Evolutionary conservation across 2,797 vertebrate genomes (phyloP).

Genomic region (Anguilla anguilla): DNA sequence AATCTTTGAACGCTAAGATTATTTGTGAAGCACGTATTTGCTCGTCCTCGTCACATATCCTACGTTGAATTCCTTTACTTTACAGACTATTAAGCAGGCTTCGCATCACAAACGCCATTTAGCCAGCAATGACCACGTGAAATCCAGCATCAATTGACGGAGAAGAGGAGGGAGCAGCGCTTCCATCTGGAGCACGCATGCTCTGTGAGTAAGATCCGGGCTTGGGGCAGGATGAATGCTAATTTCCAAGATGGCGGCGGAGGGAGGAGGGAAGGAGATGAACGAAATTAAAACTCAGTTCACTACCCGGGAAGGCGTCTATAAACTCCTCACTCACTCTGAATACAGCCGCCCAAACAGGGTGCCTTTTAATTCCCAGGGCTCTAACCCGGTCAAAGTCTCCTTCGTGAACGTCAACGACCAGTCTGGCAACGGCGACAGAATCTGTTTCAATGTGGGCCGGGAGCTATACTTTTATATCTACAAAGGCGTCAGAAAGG

Average conservation of each 20-base stretch:
- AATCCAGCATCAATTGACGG: background rate
- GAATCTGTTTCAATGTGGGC: slow-evolving; percentile 99
- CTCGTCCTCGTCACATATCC: background rate
- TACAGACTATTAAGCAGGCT: background rate
- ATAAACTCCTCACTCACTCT: slow-evolving; percentile 97
- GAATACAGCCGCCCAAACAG: slow-evolving; percentile 98
- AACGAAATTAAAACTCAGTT: slow-evolving; percentile 99
- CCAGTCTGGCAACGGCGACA: slow-evolving; percentile 97
- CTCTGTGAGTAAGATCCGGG: slow-evolving; percentile 86
- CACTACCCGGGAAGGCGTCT: slow-evolving; percentile 96
- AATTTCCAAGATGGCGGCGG: slow-evolving; percentile 99
- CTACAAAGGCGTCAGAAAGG: slow-evolving; percentile 98
- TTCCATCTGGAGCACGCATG: slow-evolving; percentile 65
- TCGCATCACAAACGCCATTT: background rate
- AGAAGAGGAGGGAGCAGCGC: background rate
- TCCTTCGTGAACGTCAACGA: slow-evolving; percentile 99
- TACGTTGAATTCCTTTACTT: background rate
- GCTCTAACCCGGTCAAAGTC: slow-evolving; percentile 95
- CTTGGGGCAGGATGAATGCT: slow-evolving; percentile 87
- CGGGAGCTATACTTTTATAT: slow-evolving; percentile 99
- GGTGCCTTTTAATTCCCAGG: slow-evolving; percentile 98
- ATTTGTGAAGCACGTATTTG: background rate
- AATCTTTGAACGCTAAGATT: background rate
- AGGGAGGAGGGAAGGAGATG: slow-evolving; percentile 99
- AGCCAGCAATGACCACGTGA: slow-evolving; percentile 29